Base-by-base conservation (phyloP, 2,797 vertebrate species). In the Liparis tanakae region DNA sequence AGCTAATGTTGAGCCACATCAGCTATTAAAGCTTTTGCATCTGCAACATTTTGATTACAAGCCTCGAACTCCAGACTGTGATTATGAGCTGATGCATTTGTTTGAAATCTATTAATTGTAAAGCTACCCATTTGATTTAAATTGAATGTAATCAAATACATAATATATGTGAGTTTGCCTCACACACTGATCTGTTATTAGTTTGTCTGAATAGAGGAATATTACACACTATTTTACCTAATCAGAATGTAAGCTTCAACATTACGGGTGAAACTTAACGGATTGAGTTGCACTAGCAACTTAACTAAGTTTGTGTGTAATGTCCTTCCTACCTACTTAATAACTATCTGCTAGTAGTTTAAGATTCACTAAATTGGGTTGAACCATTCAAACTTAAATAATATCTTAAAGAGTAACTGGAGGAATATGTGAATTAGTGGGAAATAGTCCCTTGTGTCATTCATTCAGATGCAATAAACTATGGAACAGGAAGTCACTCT, bases 1-100 rank as follows among this genome's bases (percentile, higher is more conserved):
- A 92, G 92, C 90, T 91, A 70, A 91, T 80, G 83, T 83, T 85
- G 70, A 70, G 37, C 79, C 67, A 62, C 77, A 77, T 80, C 78
- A 87, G 78, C 79, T 76, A 56, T 81, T 80, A 78, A 80, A 58
- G 82, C 74, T 67, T 79, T 51, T 69, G 41, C 72, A 58, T 69
- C 68, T 70, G 46, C 18, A 55, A 76, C 65, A 14, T 75, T 65
- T 63, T 76, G 63, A 82, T 81, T 70, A 65, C 33, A 51, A 50
- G 25, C 36, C 6, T 66, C 69, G 70, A 70, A 72, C 64, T 77
- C 41, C 37, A 46, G 10, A 62, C 34, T 68, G 55, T 69, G 56
- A 50, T 61, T 37, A 58, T 61, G 7, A 72, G 67, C 18, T 6
- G 22, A 20, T 39, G 59, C 18, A 25, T 48, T 73, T 66, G 17